Conservation (phyloP, 2,113 vertebrate genomes). For the Apteryx mantelli region DNA sequence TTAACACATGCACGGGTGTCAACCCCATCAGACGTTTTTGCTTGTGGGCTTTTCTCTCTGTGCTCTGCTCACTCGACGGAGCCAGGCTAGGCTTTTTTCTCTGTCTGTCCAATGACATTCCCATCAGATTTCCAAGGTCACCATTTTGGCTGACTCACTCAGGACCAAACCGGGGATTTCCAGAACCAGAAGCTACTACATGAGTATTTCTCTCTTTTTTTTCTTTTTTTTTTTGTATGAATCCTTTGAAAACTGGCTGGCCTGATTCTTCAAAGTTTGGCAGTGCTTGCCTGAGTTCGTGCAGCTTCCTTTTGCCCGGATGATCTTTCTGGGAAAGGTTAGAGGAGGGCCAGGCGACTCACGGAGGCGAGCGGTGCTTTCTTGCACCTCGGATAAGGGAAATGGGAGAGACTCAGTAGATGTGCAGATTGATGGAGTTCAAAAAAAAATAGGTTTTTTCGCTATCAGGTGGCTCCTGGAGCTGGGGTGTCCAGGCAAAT, state of each 20-base stretch:
- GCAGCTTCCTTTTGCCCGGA: background rate
- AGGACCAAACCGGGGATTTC: background rate
- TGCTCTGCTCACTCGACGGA: fast-evolving
- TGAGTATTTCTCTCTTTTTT: background rate
- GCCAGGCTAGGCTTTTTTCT: background rate
- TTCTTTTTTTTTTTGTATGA: background rate
- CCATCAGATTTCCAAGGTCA: conserved; percentile 41
- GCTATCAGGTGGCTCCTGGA: background rate
- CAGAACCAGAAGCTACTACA: background rate
- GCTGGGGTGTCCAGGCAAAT: background rate
- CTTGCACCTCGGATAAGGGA: background rate
- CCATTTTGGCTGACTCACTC: background rate
- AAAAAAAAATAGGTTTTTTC: background rate
- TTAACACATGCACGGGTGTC: too few relatives aligned
- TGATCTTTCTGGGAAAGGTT: background rate
- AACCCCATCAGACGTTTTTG: background rate
- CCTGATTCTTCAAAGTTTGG: background rate
- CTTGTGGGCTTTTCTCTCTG: background rate
- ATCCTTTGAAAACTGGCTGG: background rate
- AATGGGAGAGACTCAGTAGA: background rate
- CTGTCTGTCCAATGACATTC: background rate
- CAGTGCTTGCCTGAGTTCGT: background rate
- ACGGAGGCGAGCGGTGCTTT: fast-evolving
- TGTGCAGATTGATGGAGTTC: background rate
- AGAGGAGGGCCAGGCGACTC: background rate